Base-by-base conservation (phyloP, 2,888 invertebrate species). In the Melinaea marsaeus region DNA sequence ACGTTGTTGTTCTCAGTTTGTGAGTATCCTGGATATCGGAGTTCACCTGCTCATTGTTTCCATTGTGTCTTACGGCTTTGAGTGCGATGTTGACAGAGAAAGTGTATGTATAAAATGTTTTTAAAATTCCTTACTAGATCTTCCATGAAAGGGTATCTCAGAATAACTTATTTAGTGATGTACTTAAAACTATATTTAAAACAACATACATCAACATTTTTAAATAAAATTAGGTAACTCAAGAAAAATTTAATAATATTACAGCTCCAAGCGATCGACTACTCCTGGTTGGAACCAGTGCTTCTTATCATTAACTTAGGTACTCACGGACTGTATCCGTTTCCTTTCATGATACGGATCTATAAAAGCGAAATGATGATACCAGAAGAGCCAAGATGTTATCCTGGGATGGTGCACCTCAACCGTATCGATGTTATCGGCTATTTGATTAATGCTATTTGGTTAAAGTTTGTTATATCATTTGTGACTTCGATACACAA, bases 261-360 rank as follows among this genome's bases (percentile, higher is more conserved):
- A 57, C 79, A 85, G 86, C 71, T 85, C 0, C 69, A 70, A 48
- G 60, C 67, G 2, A 69, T 74, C 7, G 73, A 81, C 63, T 73
- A 81, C 67, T 75, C 80, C 22, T 79, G 81, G 77, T 63, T 86
- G 33, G 81, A 83, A 62, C 80, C 81, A 0, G n/a, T 84, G 0
- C 74, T 88, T 0, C 68, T 84, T 4, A 55, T 82, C n/a, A 32
- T 84, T 6, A 87, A 86, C 67, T 71, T 88, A 0, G 88, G 88
- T n/a, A 85, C 84, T 22, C 87, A 87, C 60, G 86, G 87, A 60
- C 85, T 87, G 73, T 84, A 83, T 68, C 84, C 85, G 0, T 84
- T 82, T 71, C 86, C 86, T 1, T 67, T 82, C 3, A 74, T 81
- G 63, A 73, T 82, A 65, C 72, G 74, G 37, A 76, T 73, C 58